A percentile compares a stretch with the other conserved stretches of the same genome.
phyloP scores from a whole-genome alignment of 2,888 invertebrate genomes.

The Dendrolimus houi region DNA sequence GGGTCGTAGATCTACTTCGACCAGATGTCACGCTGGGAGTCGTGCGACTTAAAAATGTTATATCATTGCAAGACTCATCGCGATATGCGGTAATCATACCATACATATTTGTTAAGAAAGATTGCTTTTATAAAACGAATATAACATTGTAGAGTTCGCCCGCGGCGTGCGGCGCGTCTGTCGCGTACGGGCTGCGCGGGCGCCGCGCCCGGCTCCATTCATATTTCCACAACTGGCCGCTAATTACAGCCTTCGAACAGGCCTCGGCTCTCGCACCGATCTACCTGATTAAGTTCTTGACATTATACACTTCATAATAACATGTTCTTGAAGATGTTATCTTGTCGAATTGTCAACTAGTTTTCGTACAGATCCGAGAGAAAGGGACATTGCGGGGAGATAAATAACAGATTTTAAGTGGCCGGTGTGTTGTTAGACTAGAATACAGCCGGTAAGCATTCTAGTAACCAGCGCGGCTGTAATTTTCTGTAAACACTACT shows the following conservation, averaged over 20 bases:
- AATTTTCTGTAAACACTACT: conserved; percentile 47
- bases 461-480: conserved; percentile 19
- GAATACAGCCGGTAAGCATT: conserved; percentile 22
- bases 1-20: conserved; percentile 46
- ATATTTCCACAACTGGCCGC: conserved; percentile 58
- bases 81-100: neutral
- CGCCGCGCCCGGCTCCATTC: conserved; percentile 36
- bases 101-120: conserved; percentile 4
- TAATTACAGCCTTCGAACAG: conserved; percentile 51
- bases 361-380: conserved; percentile 2
- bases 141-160: conserved; percentile 10
- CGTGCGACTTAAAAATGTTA: conserved; percentile 30
- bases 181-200: conserved; percentile 12
- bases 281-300: conserved; percentile 58
- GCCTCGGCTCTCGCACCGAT: conserved; percentile 31
- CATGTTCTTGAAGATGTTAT: conserved; percentile 3
- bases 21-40: conserved; percentile 45
- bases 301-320: conserved; percentile 21
- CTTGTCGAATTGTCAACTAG: conserved; percentile 3
- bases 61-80: conserved; percentile 16
- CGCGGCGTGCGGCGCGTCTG: conserved; percentile 9
- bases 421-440: conserved; percentile 8
- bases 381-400: conserved; percentile 14
- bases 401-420: conserved; percentile 31
- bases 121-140: conserved; percentile 11